phyloP scores from a whole-genome alignment of 2,797 vertebrate species.

The Ceryle rudis region DNA sequence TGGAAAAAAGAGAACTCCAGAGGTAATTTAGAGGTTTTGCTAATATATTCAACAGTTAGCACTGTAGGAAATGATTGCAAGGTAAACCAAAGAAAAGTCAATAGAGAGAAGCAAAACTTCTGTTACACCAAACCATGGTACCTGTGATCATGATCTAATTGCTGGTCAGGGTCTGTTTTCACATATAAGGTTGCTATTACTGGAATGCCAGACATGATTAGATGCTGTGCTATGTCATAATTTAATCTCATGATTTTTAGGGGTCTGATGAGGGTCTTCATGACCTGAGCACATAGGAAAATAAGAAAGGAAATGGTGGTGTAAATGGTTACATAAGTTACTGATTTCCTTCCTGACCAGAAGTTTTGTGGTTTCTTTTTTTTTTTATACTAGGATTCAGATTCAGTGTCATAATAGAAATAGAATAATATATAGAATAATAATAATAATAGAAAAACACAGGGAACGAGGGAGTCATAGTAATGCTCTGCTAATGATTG shows the following conservation, averaged over 20 bases:
- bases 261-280: not conserved
- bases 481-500: not conserved
- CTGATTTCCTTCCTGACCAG: not conserved
- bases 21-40: constrained; percentile 23
- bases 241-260: not conserved
- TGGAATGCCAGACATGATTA: not conserved
- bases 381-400: not conserved
- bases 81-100: not conserved
- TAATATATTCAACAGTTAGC: constrained; percentile 18
- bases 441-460: not conserved
- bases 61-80: constrained; percentile 1
- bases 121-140: not conserved
- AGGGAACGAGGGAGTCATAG: not conserved
- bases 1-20: not conserved
- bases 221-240: not conserved
- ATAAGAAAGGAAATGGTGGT: not conserved
- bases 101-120: not conserved
- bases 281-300: not conserved
- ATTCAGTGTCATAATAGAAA: no score
- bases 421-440: no score
- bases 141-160: not conserved
- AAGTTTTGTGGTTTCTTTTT: not conserved
- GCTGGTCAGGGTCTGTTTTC: not conserved
- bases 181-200: not conserved
- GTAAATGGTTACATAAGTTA: not conserved